Base-by-base conservation (phyloP, 2,888 invertebrate species). In the Malthinus seriepunctatus region DNA sequence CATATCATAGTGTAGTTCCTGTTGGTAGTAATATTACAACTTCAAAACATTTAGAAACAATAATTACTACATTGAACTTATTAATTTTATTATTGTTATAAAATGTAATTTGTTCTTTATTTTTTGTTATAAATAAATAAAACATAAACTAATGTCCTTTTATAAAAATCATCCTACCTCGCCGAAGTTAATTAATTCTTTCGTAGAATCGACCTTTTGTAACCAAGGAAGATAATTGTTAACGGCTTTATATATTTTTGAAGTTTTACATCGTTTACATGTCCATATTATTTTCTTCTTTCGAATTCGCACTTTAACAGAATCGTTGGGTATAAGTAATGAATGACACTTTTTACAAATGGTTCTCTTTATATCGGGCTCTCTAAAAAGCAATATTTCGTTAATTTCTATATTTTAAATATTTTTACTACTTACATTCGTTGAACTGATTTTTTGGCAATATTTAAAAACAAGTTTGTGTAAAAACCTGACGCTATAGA, bases 311-410 rank as follows among this genome's bases (percentile, higher is more conserved):
- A 83, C 78, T 71, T 71, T 79, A 15, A 80, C 80, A 14, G 82
- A 82, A 65, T 82, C 70, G 8, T 83, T 83, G 38, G 84, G 79
- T 56, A 82, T 71, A 35, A 84, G 70, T 32, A 82, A 72, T 52
- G 75, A 74, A 55, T 81, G 78, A 65, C 84, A 84, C 10, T 72
- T 70, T 74, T 84, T 84, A 63, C 84, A 84, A 45, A 84, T 76
- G 1, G 78, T 80, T 62, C 82, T 73, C 71, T 84, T 84, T 32
- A 84, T 69, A 54, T 79, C 73, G 3, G 81, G 78, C 63, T 82
- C 83, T 65, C 83, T 83, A 62, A 56, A 77, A 75, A 47, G 39
- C 60, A 60, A 33, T 50, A 11, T 10, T 55, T 15, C 8, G 11
- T 32, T 15, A 15, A 23, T 10, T 9, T 32, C 23, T 42, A 2